phyloP scores from a whole-genome alignment of 30 jellyfish, hydroid and myxozoan species.

The Aurelia sp. region DNA sequence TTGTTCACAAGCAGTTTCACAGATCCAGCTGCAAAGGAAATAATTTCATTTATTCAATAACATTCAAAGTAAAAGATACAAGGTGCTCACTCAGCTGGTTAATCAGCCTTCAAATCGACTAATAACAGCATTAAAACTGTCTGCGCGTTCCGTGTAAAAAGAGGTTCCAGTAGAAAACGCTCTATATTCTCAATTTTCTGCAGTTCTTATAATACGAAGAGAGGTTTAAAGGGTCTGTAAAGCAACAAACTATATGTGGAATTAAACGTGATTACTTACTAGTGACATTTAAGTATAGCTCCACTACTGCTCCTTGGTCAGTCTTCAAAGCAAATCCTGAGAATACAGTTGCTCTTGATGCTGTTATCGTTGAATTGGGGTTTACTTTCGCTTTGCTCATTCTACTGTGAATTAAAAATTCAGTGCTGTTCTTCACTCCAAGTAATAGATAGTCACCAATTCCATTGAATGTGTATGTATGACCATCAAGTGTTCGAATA shows the following conservation, averaged over 20 bases:
- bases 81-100: no score
- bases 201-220: no score
- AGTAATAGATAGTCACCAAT: constrained; percentile 63
- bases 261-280: constrained; percentile 23
- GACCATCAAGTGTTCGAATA: constrained; percentile 74
- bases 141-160: no score
- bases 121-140: no score
- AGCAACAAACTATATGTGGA: not conserved
- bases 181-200: no score
- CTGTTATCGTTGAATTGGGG: constrained; percentile 16
- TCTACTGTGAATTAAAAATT: constrained; percentile 58
- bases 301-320: constrained; percentile 64
- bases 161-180: no score
- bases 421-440: constrained; percentile 54
- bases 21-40: constrained; percentile 37
- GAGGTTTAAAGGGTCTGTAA: no score
- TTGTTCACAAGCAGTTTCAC: constrained; percentile 44
- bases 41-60: no score
- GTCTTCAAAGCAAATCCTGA: constrained; percentile 69
- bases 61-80: no score
- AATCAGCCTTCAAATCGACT: no score
- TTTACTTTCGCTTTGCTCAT: constrained; percentile 59
- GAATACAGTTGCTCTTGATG: constrained; percentile 77
- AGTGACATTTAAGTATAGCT: constrained; percentile 51
- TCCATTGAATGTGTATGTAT: constrained; percentile 72